These are phyloP conservation scores for Nephila pilipes DNA, from an alignment of 1,140 invertebrate species.

Conservation along the genomic window DNA sequence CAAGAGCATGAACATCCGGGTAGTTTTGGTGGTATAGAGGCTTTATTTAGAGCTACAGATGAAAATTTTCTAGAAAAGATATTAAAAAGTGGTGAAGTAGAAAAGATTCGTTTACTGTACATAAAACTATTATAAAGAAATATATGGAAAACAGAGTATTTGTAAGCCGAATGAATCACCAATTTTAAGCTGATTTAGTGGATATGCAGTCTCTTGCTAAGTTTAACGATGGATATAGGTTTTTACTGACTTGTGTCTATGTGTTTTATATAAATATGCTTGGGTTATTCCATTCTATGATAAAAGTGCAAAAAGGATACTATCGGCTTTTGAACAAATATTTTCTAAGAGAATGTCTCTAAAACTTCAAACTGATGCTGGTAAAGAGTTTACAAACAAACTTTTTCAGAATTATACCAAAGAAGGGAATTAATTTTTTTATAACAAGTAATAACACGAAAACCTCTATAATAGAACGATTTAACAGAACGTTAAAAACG, in stretches of 20 bases:
- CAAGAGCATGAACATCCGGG: too few relatives aligned
- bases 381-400: constrained; percentile 28
- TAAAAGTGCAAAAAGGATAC: neutral
- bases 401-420: constrained; percentile 10
- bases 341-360: neutral
- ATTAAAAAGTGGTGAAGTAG: too few relatives aligned
- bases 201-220: constrained; percentile 18
- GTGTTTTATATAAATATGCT: constrained; percentile 8
- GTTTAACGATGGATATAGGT: neutral
- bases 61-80: too few relatives aligned
- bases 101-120: too few relatives aligned
- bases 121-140: too few relatives aligned
- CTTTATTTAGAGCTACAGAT: too few relatives aligned
- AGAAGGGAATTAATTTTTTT: neutral
- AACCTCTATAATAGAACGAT: too few relatives aligned
- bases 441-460: neutral
- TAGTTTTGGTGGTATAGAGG: too few relatives aligned
- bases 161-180: too few relatives aligned
- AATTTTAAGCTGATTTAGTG: neutral
- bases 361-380: too few relatives aligned
- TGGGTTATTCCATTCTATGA: neutral
- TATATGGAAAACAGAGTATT: too few relatives aligned
- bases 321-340: neutral
- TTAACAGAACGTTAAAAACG: too few relatives aligned
- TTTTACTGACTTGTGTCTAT: constrained; percentile 6